phyloP scores from a whole-genome alignment of 2,113 vertebrate species.

The Pseudolaguvia tuberculata region DNA sequence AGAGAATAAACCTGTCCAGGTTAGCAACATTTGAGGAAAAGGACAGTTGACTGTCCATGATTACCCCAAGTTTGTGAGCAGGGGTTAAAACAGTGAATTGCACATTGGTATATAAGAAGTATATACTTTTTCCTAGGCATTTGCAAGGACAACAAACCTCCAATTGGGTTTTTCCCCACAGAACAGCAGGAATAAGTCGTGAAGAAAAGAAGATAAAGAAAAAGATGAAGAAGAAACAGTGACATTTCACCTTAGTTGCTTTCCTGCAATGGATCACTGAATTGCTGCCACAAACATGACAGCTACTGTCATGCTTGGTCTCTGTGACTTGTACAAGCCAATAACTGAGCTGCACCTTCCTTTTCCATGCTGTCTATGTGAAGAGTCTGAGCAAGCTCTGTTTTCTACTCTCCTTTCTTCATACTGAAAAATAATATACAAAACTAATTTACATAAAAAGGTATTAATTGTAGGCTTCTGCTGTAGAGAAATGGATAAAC shows the following conservation, averaged over 20 bases:
- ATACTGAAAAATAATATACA: background rate
- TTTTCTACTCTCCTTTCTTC: background rate
- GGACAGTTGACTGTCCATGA: too few species aligned
- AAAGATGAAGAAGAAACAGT: slow-evolving; percentile 9
- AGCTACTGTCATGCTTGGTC: slow-evolving; percentile 34
- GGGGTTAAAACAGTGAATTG: too few species aligned
- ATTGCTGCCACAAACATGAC: slow-evolving; percentile 27
- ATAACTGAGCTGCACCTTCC: slow-evolving; percentile 32
- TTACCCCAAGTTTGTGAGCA: too few species aligned
- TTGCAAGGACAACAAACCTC: slow-evolving; percentile 16
- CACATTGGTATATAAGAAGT: too few species aligned
- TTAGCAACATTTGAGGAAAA: too few species aligned
- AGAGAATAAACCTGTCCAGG: too few species aligned
- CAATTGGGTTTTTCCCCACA: slow-evolving; percentile 6
- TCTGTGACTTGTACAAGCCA: slow-evolving; percentile 14
- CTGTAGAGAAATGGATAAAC: background rate
- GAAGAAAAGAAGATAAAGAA: slow-evolving; percentile 4
- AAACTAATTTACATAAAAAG: background rate
- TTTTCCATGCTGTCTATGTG: slow-evolving; percentile 18
- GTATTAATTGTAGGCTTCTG: background rate
- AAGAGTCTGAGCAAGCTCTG: slow-evolving; percentile 18
- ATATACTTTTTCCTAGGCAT: background rate
- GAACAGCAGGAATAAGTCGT: slow-evolving; percentile 5
- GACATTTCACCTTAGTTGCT: slow-evolving; percentile 34
- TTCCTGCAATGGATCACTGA: slow-evolving; percentile 20